Evolutionary conservation across 2,888 invertebrate genomes (phyloP), one percentile per base, ranked within the genome.

Genomic region (Amphimallon solstitiale): DNA sequence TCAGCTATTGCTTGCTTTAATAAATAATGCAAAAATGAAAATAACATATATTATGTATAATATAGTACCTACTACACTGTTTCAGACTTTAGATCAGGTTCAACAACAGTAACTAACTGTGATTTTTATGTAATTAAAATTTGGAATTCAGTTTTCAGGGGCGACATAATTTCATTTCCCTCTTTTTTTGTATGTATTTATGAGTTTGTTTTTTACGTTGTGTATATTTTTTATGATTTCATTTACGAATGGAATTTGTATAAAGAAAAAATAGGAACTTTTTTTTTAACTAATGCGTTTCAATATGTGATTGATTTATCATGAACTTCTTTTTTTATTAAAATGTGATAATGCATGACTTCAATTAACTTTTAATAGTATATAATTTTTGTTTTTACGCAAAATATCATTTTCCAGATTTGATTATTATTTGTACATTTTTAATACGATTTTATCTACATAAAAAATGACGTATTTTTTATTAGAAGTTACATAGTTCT

Each of bases 381-480:
- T 38, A 23, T 54, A 54, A 54, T 19, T 54, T 52, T 54, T 37
- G 29, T 59, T 59, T 54, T 12, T 29, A 29, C n/a, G 17, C 10
- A 43, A 59, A 34, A 15, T 12, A 43, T 40, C 29, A 21, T 56
- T 59, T 43, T 59, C 40, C 43, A 45, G 15, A 5, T n/a, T 43
- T 34, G 15, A 5, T n/a, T 43, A 23, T 45, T 59, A 59, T 43
- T 21, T 52, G 38, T 59, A 29, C 43, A 59, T 14, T 43, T 59
- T 54, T 54, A 40, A 21, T 59, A 29, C 14, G 56, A 23, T 59
- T 59, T 59, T 59, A 59, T 43, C 56, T 59, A 59, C 56, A 59
- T 59, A 59, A 59, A 54, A 23, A 43, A 59, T 59, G 29, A 45
- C 17, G 23, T 43, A 59, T 12, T 59, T 43, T 56, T 56, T 40